A percentile compares a stretch with the other conserved stretches of the same genome.
phyloP scores from a whole-genome alignment of 1,140 invertebrate genomes.

The Ladona fulva region DNA sequence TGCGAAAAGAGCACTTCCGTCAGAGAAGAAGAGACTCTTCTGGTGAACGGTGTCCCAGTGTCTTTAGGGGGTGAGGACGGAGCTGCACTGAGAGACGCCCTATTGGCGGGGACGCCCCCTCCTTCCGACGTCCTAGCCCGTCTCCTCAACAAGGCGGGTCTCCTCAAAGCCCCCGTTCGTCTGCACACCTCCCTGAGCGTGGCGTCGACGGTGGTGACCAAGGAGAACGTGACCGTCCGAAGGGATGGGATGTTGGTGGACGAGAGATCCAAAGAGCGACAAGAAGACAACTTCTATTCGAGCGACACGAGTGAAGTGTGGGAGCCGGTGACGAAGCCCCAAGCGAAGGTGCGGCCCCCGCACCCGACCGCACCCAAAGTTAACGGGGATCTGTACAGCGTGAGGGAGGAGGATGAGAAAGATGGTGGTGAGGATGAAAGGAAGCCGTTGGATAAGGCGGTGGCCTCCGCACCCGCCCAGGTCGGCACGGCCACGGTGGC shows the following conservation, averaged over 20 bases:
- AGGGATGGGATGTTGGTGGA: conserved; percentile 58
- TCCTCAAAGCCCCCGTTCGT: conserved; percentile 57
- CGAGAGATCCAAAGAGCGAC: conserved; percentile 59
- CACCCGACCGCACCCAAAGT: conserved; percentile 38
- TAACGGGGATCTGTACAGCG: conserved; percentile 32
- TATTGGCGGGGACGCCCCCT: conserved; percentile 53
- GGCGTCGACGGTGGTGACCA: conserved; percentile 61
- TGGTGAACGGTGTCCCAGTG: conserved; percentile 65
- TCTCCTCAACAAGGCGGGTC: conserved; percentile 56
- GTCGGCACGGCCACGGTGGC: neutral
- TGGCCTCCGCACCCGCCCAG: conserved; percentile 11
- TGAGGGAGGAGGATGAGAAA: conserved; percentile 30
- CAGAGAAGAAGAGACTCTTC: conserved; percentile 60
- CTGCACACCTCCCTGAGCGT: conserved; percentile 63
- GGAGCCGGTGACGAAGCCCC: conserved; percentile 48
- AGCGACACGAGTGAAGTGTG: conserved; percentile 57
- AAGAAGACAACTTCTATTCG: conserved; percentile 61
- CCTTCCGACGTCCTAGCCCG: conserved; percentile 63
- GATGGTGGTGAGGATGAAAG: too few relatives aligned
- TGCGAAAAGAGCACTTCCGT: conserved; percentile 64
- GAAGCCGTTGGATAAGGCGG: conserved; percentile 22
- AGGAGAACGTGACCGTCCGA: conserved; percentile 61
- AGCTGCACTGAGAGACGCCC: conserved; percentile 55
- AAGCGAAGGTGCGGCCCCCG: conserved; percentile 37
- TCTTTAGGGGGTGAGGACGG: conserved; percentile 59